Conservation (phyloP, 2,113 vertebrate species). For the Labeo catla region DNA sequence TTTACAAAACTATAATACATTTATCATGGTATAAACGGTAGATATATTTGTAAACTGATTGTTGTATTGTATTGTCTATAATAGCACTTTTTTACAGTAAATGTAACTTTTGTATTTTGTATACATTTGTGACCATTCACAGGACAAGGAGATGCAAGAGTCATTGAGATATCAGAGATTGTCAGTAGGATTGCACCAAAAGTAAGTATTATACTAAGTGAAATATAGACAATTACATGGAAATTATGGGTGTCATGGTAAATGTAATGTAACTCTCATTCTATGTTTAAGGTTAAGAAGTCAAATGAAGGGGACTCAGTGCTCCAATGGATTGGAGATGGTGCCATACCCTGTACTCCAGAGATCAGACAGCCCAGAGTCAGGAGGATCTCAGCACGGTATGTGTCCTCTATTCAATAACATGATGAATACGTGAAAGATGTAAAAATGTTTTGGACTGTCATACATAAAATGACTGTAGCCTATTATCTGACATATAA, state of each 20-base stretch:
- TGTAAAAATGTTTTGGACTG: not conserved
- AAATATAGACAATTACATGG: not conserved
- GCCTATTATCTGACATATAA: too few species aligned
- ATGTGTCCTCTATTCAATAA: conserved; percentile 22
- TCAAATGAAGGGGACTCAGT: conserved; percentile 72
- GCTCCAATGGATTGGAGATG: conserved; percentile 89
- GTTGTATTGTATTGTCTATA: not conserved
- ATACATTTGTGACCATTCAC: conserved; percentile 48
- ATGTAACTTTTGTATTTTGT: not conserved
- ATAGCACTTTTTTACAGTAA: not conserved
- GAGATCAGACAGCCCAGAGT: conserved; percentile 70
- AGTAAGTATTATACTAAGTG: conserved; percentile 72
- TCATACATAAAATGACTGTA: not conserved
- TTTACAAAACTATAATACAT: not conserved
- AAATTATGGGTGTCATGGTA: not conserved
- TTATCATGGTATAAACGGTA: not conserved
- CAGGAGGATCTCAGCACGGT: conserved; percentile 80
- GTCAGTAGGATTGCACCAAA: conserved; percentile 93
- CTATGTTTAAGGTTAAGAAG: conserved; percentile 77
- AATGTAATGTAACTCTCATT: not conserved
- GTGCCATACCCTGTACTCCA: conserved; percentile 86
- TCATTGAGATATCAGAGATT: conserved; percentile 91
- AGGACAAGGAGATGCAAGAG: conserved; percentile 65
- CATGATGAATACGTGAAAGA: not conserved
- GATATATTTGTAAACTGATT: not conserved